Evolutionary conservation across 2,888 invertebrate genomes (phyloP), one percentile per base, ranked within the genome.

Genomic region (Nudaria mundana): DNA sequence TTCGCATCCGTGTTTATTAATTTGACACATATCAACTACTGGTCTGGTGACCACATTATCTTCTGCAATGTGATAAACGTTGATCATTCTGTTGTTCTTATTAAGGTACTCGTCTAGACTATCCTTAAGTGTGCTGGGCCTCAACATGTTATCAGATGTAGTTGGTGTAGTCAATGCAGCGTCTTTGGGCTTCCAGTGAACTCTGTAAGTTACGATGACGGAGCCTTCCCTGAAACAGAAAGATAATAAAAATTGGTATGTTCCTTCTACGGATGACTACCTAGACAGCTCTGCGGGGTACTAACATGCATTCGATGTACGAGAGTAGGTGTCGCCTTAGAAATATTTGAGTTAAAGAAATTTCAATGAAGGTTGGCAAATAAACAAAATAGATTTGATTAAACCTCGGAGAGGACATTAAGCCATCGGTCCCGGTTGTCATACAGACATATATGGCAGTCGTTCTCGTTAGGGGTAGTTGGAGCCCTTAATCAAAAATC

Each of bases 1-100:
- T 51, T 93, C 91, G 65, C 95, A 95, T 31, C 89, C 81, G 49
- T 92, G 89, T 44, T 91, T 92, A 47, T 91, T 89, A 38, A 92
- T 90, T 75, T 92, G 90, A 72, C 94, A 95, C 41, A 91, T 73
- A 75, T 94, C 92, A 13, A 92, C 72, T 26, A 94, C 90, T 53
- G 75, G 90, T 44, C 66, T 72, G 1, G 80, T 61, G 1, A 51
- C 28, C 42, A 77, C 57, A 11, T 74, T 73, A 59, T 90, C 86
- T 42, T 90, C 84, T 14, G 83, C 82, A 8, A 92, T 70, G 37
- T 91, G 90, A 50, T 89, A 89, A 22, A 87, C 68, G 26, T 81
- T 84, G 47, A 92, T 78, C 75, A 90, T 90, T 48, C 91, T 90
- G 44, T 82, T 78, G 58, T 90, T 88, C 28, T 62, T 71, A 18